Base-by-base conservation (phyloP, 1,140 invertebrate genomes). In the Drosophila saltans region DNA sequence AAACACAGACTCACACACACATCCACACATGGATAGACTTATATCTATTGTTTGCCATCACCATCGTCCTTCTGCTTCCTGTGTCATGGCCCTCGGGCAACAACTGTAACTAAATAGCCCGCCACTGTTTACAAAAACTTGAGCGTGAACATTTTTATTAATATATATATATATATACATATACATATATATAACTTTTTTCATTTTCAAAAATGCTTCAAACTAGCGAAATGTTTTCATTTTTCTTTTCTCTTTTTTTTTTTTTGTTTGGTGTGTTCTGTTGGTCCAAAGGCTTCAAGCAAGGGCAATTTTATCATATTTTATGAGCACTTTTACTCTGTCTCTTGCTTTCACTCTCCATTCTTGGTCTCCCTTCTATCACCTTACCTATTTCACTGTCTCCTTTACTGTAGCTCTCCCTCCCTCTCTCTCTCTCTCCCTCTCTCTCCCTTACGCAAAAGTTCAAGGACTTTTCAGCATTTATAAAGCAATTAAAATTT, bases 401-500 rank as follows among this genome's bases (percentile, higher is more conserved):
- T 63, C 75, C 76, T 69, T 90, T 36, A 36, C 33, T 36, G 2
- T 30, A 3, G 28, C 4, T 30, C 80, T 74, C 70, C 66, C 79
- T 81, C 72, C 85, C 45, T 45, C 68, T 64, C 57, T 56, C 52
- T 58, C 72, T 72, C 69, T 64, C 57, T 58, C 55, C 59, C 75
- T 73, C 72, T 90, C 82, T 74, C 70, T 67, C 81, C 80, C 73
- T 90, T 81, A 77, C 77, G 72, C 73, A 81, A 88, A 91, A 82
- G 89, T 91, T 91, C 89, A 91, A 89, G 89, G 89, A 85, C 89
- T 91, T 91, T 89, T 91, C 82, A 91, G 81, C 89, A 91, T 91
- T 91, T 91, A 91, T 91, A 91, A 91, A 91, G 89, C 89, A 91
- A 91, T 91, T 91, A 91, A 91, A 91, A 91, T 91, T 91, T 91